Evolutionary conservation across 2,113 vertebrate species (phyloP).

Genomic region (Lamprologus ornatipinnis): DNA sequence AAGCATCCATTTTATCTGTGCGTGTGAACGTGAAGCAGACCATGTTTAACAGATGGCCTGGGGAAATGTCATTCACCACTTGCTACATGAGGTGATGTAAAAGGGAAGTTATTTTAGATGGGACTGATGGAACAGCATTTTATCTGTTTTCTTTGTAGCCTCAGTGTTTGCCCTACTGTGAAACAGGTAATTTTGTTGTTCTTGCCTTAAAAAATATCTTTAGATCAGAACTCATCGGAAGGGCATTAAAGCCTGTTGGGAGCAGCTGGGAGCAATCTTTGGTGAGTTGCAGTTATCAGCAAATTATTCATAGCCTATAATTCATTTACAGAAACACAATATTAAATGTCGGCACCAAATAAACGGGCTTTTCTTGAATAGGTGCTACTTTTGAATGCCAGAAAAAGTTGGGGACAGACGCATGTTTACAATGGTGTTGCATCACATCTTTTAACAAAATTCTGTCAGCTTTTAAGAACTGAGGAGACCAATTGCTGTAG

Average conservation of each 20-base stretch:
- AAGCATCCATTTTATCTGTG: slow-evolving; percentile 1
- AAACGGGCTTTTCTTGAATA: background rate
- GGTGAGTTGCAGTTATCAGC: background rate
- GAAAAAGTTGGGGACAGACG: background rate
- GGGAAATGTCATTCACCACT: slow-evolving; percentile 47
- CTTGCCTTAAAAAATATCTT: slow-evolving; percentile 5
- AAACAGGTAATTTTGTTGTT: slow-evolving; percentile 22
- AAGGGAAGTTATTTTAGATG: slow-evolving; percentile 28
- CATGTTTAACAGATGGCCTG: slow-evolving; percentile 42
- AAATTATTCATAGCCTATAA: background rate
- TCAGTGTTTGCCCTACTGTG: slow-evolving; percentile 18
- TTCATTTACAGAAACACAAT: background rate
- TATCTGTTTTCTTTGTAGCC: slow-evolving; percentile 32
- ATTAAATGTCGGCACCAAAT: background rate
- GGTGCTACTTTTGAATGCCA: background rate
- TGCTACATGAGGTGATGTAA: slow-evolving; percentile 24
- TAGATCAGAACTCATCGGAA: slow-evolving; percentile 7
- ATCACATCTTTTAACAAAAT: background rate
- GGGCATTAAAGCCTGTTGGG: background rate
- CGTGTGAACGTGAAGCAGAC: slow-evolving; percentile 18
- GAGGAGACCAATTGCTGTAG: background rate
- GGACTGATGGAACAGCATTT: slow-evolving; percentile 12
- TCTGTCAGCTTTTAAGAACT: background rate
- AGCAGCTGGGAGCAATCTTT: background rate
- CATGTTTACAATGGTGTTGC: background rate